Conservation (phyloP, 1,140 invertebrate species). For the Caligus rogercresseyi region DNA sequence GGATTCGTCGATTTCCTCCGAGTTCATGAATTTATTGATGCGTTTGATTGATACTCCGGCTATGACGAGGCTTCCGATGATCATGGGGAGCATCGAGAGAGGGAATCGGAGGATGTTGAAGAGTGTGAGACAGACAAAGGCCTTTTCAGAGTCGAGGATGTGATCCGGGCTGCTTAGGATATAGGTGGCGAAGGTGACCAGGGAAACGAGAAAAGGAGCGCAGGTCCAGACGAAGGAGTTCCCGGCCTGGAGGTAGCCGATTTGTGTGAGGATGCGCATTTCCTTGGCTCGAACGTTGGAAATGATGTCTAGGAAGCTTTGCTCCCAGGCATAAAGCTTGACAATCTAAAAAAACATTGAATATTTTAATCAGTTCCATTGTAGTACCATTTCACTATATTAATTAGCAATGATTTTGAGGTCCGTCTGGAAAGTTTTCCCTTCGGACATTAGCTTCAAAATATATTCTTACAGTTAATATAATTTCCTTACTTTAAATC, state of each 20-base stretch:
- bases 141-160: constrained; percentile 39
- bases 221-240: constrained; percentile 88
- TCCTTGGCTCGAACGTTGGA: constrained; percentile 29
- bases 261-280: constrained; percentile 31
- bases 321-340: constrained; percentile 31
- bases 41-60: constrained; percentile 57
- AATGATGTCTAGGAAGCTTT: constrained; percentile 33
- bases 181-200: constrained; percentile 37
- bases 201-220: constrained; percentile 75
- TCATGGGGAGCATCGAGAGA: constrained; percentile 37
- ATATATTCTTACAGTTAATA: too few relatives aligned
- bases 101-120: constrained; percentile 96
- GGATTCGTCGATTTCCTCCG: constrained; percentile 57
- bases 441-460: too few relatives aligned
- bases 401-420: too few relatives aligned
- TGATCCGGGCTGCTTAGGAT: constrained; percentile 31
- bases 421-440: too few relatives aligned
- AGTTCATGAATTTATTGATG: constrained; percentile 76
- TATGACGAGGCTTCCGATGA: constrained; percentile 36
- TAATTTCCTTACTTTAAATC: too few relatives aligned
- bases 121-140: constrained; percentile 88
- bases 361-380: too few relatives aligned
- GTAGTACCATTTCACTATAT: too few relatives aligned
- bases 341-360: constrained; percentile 26
- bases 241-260: constrained; percentile 36